These are phyloP conservation scores for Merodon equestris DNA, from an alignment of 2,888 invertebrate genomes.

Conservation along the genomic window DNA sequence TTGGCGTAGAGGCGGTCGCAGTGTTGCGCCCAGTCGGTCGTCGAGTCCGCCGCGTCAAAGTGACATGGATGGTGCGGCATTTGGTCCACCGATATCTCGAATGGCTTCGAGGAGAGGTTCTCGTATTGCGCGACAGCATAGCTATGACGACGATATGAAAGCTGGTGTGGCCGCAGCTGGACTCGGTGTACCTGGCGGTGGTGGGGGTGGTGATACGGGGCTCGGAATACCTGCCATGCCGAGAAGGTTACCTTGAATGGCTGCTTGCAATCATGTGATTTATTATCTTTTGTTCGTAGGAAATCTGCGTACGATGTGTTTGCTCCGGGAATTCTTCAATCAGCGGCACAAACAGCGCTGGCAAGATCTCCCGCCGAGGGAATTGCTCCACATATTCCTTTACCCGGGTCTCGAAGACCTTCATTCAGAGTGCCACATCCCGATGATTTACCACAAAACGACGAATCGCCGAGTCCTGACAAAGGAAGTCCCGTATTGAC, in stretches of 20 bases:
- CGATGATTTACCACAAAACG: slow-evolving; percentile 79
- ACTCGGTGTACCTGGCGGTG: slow-evolving; percentile 70
- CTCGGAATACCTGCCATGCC: slow-evolving; percentile 87
- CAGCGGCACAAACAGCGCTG: slow-evolving; percentile 75
- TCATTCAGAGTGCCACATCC: slow-evolving; percentile 82
- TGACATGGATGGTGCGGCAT: slow-evolving; percentile 73
- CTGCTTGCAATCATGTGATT: neutral
- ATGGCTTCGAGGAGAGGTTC: slow-evolving; percentile 82
- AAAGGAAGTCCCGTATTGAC: slow-evolving; percentile 81
- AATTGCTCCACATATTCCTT: slow-evolving; percentile 74
- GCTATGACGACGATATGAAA: slow-evolving; percentile 89
- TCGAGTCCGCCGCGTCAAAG: slow-evolving; percentile 81
- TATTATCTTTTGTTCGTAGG: slow-evolving; percentile 67
- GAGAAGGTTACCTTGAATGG: slow-evolving; percentile 80
- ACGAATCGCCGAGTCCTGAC: slow-evolving; percentile 81
- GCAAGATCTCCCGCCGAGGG: slow-evolving; percentile 77
- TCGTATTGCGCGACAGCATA: slow-evolving; percentile 86
- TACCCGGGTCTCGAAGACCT: slow-evolving; percentile 81
- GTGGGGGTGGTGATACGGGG: slow-evolving; percentile 79
- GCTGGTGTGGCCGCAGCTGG: slow-evolving; percentile 72
- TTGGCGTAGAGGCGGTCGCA: slow-evolving; percentile 81
- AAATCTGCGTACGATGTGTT: slow-evolving; percentile 91
- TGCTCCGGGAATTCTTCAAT: slow-evolving; percentile 82
- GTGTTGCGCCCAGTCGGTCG: slow-evolving; percentile 83
- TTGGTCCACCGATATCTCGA: slow-evolving; percentile 76